Percentiles rank a stretch among this genome's conserved stretches.
phyloP scores from a whole-genome alignment of 2,113 vertebrate genomes.

The Pongo pygmaeus region DNA sequence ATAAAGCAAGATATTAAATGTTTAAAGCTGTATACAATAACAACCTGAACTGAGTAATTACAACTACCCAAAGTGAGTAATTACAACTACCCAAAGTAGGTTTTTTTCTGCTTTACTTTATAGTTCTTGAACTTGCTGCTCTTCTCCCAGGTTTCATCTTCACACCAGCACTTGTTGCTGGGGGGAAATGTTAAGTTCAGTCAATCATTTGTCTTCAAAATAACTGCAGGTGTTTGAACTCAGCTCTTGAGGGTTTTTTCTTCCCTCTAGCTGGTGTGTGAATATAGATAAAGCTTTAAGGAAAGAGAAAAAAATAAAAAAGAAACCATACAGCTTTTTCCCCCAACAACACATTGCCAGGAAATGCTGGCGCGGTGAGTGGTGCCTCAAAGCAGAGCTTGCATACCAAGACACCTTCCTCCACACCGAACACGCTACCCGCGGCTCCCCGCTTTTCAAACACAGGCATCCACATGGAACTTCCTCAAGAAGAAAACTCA shows the following conservation, averaged over 20 bases:
- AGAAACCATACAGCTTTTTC: background rate
- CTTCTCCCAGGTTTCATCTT: background rate
- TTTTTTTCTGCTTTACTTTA: background rate
- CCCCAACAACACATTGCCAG: background rate
- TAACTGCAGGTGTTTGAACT: constrained; percentile 51
- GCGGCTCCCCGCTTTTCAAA: background rate
- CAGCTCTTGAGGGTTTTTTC: background rate
- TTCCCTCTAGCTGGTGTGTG: constrained; percentile 46
- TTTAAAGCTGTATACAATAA: background rate
- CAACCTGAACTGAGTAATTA: background rate
- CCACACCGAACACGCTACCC: background rate
- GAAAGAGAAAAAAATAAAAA: background rate
- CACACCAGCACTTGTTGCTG: constrained; percentile 25
- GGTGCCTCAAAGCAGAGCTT: background rate
- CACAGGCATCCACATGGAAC: background rate
- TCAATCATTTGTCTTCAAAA: constrained; percentile 57
- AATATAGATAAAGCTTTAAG: constrained; percentile 40
- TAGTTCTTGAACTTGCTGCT: background rate
- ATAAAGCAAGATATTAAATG: constrained; percentile 27
- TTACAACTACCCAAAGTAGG: background rate
- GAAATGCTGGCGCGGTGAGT: background rate
- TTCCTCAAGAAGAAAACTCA: background rate
- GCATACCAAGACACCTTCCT: constrained; percentile 15
- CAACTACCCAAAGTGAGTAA: background rate
- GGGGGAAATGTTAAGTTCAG: constrained; percentile 21